Evolutionary conservation across 2,113 vertebrate species (phyloP).

Genomic region (Tragelaphus imberbis): DNA sequence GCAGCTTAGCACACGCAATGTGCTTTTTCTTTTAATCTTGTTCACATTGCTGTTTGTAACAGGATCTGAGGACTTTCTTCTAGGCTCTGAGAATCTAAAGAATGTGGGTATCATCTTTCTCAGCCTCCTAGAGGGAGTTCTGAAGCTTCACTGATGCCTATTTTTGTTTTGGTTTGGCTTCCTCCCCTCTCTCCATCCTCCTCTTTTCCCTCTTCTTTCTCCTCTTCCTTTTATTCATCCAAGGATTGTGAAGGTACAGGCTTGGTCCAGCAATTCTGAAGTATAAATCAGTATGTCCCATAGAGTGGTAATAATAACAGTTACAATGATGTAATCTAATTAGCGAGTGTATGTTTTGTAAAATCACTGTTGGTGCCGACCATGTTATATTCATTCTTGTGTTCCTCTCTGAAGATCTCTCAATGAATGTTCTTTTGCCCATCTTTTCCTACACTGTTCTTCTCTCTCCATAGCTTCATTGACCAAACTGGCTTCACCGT

Average conservation of each 20-base stretch:
- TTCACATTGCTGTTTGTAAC: not conserved
- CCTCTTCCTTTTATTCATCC: not conserved
- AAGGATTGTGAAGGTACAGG: not conserved
- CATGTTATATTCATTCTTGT: not conserved
- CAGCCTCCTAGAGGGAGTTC: not conserved
- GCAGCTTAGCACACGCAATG: not conserved
- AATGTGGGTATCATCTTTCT: not conserved
- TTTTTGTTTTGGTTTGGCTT: not conserved
- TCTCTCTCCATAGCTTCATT: not conserved
- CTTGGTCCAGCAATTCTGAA: not conserved
- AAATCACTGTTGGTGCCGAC: not conserved
- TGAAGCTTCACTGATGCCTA: not conserved
- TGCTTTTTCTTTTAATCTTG: not conserved
- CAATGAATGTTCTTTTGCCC: no score
- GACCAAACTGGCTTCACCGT: not conserved
- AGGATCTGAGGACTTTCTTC: not conserved
- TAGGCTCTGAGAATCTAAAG: not conserved
- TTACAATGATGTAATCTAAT: not conserved
- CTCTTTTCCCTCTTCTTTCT: not conserved
- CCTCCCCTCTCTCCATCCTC: not conserved
- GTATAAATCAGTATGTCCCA: not conserved
- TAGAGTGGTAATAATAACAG: not conserved
- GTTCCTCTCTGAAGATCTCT: not conserved
- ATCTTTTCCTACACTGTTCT: fast-evolving
- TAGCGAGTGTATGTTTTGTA: not conserved